Evolutionary conservation across 23 tunicate genomes (phyloP), one percentile per base, ranked within the genome.

Genomic region (Phallusia fumigata): DNA sequence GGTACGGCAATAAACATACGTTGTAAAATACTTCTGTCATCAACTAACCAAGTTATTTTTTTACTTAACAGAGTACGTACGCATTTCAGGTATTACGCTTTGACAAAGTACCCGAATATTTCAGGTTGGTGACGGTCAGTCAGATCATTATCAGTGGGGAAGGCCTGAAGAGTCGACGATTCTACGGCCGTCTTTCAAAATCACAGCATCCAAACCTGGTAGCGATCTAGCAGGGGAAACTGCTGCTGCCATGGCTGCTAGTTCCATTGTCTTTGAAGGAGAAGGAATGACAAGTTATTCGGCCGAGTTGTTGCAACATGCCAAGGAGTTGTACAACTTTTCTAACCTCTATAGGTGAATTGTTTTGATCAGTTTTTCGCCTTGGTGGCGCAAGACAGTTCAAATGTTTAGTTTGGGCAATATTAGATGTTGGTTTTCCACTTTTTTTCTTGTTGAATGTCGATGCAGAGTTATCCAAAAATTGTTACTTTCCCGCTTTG

Each of bases 241-340:
- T 0, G 83, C 95, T 5, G 98, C 98, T n/a, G 98, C 98, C 0
- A 36, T 95, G 77, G 88, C 98, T 0, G 98, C 98, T 2, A 81
- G 91, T 40, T 86, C 95, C 0, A 79, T 95, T 30, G 82, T 90
- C 0, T 90, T 95, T 52, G 49, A 58, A 30, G 75, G 36, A 0
- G 86, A 32, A 45, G 75, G 76, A 35, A 18, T 65, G 22, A 5
- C 52, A 16, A 58, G 28, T 21, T 81, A 86, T 33, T 80, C 90
- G 10, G 77, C 53, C 18, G 64, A 76, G 30, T 49, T 82, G 33
- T 33, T 88, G 35, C 18, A 34, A 30, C 98, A 93, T 73, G 93
- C 98, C 18, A 69, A 65, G 15, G 82, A 93, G 34, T 76, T 93
- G 24, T 93, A 65, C 58, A 75, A 85, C 44, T 93, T 93, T 76